These are phyloP conservation scores for Alentia gelatinosa DNA, from an alignment of 2,888 invertebrate species.

Conservation along the genomic window DNA sequence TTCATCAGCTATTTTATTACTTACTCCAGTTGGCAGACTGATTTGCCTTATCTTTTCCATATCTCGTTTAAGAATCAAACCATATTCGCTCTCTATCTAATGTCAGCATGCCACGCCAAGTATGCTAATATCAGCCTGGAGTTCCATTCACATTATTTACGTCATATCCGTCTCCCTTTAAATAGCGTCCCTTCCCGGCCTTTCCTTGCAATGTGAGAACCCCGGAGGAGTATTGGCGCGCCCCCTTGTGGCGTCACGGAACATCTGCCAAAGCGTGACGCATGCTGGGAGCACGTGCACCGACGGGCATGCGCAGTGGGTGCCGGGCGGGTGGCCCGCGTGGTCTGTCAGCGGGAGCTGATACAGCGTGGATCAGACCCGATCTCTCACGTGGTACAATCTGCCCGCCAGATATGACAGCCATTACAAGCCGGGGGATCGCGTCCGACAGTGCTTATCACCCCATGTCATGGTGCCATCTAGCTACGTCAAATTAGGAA, in stretches of 20 bases:
- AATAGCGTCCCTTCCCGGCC: background rate
- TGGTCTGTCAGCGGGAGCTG: background rate
- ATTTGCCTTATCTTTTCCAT: too few species aligned
- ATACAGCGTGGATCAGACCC: background rate
- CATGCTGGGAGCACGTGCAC: constrained; percentile 52
- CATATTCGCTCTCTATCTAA: too few species aligned
- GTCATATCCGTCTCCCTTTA: too few species aligned
- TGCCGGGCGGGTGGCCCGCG: background rate
- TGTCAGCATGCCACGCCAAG: too few species aligned
- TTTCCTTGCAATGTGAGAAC: background rate
- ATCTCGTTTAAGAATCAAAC: too few species aligned
- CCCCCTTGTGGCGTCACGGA: constrained; percentile 32
- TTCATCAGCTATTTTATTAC: too few species aligned
- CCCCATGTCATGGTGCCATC: too few species aligned
- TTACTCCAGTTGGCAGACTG: too few species aligned
- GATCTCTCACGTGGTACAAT: background rate
- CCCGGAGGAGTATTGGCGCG: background rate
- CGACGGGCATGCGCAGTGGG: background rate
- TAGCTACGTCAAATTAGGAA: too few species aligned
- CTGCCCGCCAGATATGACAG: background rate
- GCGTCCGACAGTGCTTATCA: background rate
- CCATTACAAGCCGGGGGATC: background rate
- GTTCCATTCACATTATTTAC: too few species aligned
- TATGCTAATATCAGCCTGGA: too few species aligned
- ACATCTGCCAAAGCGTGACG: constrained; percentile 25